These are phyloP conservation scores for Lochmaea crataegi DNA, from an alignment of 2,888 invertebrate genomes.

Conservation along the genomic window DNA sequence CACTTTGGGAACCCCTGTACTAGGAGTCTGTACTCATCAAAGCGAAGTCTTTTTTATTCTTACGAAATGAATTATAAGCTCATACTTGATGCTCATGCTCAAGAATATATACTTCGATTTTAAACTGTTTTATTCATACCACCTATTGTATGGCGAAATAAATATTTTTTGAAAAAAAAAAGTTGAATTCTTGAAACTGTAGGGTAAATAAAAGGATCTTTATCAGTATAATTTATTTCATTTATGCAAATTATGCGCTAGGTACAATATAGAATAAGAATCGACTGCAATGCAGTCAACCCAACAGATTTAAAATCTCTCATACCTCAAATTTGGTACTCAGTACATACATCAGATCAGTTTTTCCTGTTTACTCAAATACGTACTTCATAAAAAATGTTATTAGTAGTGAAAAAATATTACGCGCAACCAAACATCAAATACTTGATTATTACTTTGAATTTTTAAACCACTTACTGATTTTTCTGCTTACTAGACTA, in stretches of 20 bases:
- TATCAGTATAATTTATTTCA: slow-evolving; percentile 59
- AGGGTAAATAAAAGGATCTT: slow-evolving; percentile 25
- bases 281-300: slow-evolving; percentile 59
- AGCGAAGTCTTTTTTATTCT: too few relatives aligned
- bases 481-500: background rate
- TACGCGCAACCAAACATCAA: background rate
- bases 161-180: too few relatives aligned
- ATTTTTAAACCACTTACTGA: background rate
- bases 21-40: too few relatives aligned
- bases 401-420: background rate
- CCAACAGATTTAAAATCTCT: slow-evolving; percentile 59
- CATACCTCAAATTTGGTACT: slow-evolving; percentile 63
- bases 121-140: too few relatives aligned
- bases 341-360: slow-evolving; percentile 65
- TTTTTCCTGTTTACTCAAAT: slow-evolving; percentile 61
- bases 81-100: too few relatives aligned
- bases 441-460: background rate
- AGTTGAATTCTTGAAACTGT: background rate
- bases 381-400: slow-evolving; percentile 42
- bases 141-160: too few relatives aligned
- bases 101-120: too few relatives aligned
- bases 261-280: slow-evolving; percentile 65
- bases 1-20: too few relatives aligned
- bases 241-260: slow-evolving; percentile 67
- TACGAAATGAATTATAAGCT: too few relatives aligned